Percentiles rank a stretch among this genome's conserved stretches.
Evolutionary conservation across 2,797 vertebrate species (phyloP).

Genomic region (Cercopithecus neglectus): DNA sequence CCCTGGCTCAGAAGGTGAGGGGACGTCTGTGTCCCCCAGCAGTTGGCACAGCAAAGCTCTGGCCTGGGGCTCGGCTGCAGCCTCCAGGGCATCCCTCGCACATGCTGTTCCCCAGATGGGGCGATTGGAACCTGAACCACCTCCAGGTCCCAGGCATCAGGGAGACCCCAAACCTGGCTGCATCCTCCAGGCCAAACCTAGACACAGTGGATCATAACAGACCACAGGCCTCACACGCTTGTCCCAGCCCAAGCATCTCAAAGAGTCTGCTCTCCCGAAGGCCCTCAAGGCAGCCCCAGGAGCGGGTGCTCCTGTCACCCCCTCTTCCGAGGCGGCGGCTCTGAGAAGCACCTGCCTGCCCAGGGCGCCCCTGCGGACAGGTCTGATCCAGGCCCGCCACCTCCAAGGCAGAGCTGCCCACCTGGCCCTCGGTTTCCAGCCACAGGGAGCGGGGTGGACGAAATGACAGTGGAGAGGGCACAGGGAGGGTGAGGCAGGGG

Average conservation of each 20-base stretch:
- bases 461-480: fast-evolving
- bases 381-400: neutral
- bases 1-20: fast-evolving
- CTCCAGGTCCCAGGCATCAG: fast-evolving
- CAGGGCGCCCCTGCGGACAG: neutral
- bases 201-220: fast-evolving
- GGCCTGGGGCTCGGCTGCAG: neutral
- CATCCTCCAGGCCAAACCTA: neutral
- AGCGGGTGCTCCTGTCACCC: fast-evolving
- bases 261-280: too few relatives aligned
- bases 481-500: fast-evolving
- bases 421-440: neutral
- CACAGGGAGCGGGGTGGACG: neutral
- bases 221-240: fast-evolving
- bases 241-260: fast-evolving
- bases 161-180: neutral
- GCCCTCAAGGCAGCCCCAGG: fast-evolving
- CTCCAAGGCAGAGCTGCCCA: neutral
- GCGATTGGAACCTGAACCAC: neutral
- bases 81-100: fast-evolving
- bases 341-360: neutral
- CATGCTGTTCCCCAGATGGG: neutral
- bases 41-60: fast-evolving
- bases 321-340: fast-evolving
- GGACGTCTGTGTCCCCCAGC: fast-evolving